These are phyloP conservation scores for Tylochromis polylepis DNA, from an alignment of 2,113 vertebrate genomes.

Conservation along the genomic window DNA sequence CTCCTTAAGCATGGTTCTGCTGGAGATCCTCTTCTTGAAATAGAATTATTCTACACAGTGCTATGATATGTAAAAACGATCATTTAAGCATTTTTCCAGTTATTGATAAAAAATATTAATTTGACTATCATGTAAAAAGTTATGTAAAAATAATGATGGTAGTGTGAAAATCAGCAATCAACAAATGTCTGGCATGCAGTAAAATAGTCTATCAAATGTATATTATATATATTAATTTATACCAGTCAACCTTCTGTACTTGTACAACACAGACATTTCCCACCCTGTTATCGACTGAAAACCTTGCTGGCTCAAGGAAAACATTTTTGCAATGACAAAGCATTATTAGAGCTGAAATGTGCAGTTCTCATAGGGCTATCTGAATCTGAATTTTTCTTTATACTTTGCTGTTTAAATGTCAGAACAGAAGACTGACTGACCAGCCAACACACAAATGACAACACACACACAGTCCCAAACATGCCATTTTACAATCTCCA, in stretches of 20 bases:
- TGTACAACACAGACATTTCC: background rate
- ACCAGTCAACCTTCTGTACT: background rate
- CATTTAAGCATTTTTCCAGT: background rate
- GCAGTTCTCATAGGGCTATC: background rate
- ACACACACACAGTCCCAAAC: background rate
- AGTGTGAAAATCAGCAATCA: background rate
- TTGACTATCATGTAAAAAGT: background rate
- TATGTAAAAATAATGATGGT: background rate
- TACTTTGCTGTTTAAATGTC: background rate
- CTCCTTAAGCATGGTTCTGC: background rate
- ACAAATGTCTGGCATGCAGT: background rate
- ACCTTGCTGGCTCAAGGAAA: background rate
- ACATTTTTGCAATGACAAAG: background rate
- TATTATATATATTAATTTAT: background rate
- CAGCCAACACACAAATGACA: background rate
- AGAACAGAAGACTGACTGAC: background rate
- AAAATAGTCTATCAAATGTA: background rate
- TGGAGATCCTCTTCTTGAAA: background rate
- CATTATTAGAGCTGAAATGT: background rate
- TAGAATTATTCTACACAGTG: background rate
- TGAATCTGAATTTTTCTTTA: background rate
- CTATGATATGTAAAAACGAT: accelerated
- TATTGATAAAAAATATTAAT: background rate
- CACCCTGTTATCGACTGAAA: background rate
- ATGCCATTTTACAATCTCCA: background rate